Base-by-base conservation (phyloP, 2,888 invertebrate genomes). In the Stenodema calcarata region DNA sequence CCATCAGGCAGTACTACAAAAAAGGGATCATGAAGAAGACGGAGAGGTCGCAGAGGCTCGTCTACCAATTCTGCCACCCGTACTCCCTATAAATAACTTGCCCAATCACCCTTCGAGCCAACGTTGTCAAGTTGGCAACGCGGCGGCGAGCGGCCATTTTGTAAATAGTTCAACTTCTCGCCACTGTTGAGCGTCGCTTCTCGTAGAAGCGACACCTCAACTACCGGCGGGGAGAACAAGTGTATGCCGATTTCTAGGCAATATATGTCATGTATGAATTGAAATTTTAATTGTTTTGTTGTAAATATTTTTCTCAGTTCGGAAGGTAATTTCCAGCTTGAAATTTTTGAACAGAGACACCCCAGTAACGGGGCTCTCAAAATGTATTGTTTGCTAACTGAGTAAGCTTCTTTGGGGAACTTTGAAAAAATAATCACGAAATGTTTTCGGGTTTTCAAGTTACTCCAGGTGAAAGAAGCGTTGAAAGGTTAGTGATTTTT, bases 1-100 rank as follows among this genome's bases (percentile, higher is more conserved):
- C 98, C 89, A 98, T 99, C 91, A 93, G 99, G 82, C 99, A 99
- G 91, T 99, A 99, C 92, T 99, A 99, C 94, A 99, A 99, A 92
- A 99, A 99, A 92, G 98, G 98, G 86, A 99, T 99, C 91, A 98
- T 99, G 97, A 98, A 98, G 94, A 99, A 99, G 92, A 99, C 99
- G 0, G 98, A 98, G 91, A 94, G 99, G 89, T 98, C 98, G 89
- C 99, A 99, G 92, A 94, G 99, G 91, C 94, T 99, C 90, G 99
- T 99, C 88, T 99, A 99, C 92, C 99, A 99, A 92, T 99, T 99
- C 92, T 99, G 98, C 91, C 96, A 97, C 91, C 97, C 98, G 23
- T 98, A 98, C 92, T 95, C 95, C 91, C 94, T 97, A 91, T 97
- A 94, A 93, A 91, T 35, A 85, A 83, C 84, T 81, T 84, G 44